Evolutionary conservation across 30 jellyfish, hydroid and myxozoan genomes (phyloP).

Genomic region (Aurelia aurita complex sp. Pacific): DNA sequence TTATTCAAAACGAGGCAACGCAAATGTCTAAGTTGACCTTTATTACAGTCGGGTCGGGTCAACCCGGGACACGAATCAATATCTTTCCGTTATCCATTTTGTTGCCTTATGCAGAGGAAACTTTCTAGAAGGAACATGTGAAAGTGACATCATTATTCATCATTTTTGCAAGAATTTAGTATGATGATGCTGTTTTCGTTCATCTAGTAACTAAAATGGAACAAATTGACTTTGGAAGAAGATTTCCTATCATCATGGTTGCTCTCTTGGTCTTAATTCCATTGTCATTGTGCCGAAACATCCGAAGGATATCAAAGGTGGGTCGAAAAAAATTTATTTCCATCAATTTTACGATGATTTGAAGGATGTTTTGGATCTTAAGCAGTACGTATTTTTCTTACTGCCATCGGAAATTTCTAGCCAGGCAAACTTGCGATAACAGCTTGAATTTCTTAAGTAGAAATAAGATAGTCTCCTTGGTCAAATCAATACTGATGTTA

Average conservation of each 20-base stretch:
- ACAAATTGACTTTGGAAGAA: conserved; percentile 23
- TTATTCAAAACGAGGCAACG: too few species aligned
- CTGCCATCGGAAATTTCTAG: not conserved
- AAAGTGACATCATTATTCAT: too few species aligned
- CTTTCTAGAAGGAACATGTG: too few species aligned
- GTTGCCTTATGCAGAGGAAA: too few species aligned
- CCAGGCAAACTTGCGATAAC: not conserved
- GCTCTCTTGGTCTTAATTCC: conserved; percentile 46
- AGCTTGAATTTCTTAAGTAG: not conserved
- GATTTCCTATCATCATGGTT: conserved; percentile 31
- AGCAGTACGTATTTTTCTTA: not conserved
- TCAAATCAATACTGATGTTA: not conserved
- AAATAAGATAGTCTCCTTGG: not conserved
- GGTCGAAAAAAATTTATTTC: too few species aligned
- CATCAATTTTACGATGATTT: not conserved
- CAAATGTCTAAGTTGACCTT: too few species aligned
- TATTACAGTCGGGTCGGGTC: too few species aligned
- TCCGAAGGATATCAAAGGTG: conserved; percentile 59
- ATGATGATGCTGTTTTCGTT: too few species aligned
- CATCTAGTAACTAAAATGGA: conserved; percentile 36
- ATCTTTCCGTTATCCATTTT: too few species aligned
- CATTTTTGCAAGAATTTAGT: too few species aligned
- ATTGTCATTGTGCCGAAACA: conserved; percentile 37
- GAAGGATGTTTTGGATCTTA: not conserved
- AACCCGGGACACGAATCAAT: too few species aligned